A percentile compares a stretch with the other conserved stretches of the same genome.
These are phyloP conservation scores for Climacteris rufus DNA, from an alignment of 2,113 vertebrate species.

Conservation along the genomic window DNA sequence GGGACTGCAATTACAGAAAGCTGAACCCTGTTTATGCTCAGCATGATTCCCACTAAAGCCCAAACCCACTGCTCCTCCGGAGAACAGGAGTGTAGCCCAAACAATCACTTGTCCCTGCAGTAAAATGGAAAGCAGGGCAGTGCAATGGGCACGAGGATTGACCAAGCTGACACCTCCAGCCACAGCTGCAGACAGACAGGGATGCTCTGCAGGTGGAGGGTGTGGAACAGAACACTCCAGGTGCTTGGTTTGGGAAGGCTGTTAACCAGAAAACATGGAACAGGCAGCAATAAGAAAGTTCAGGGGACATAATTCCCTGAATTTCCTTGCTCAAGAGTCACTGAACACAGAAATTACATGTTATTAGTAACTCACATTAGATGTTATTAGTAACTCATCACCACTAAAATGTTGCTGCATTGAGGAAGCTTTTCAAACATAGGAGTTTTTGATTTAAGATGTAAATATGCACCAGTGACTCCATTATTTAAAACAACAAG, in stretches of 20 bases:
- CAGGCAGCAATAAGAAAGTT: neutral
- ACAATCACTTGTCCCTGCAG: neutral
- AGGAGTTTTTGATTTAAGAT: neutral
- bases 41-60: neutral
- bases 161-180: neutral
- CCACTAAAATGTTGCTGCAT: rapidly evolving
- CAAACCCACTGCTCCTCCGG: neutral
- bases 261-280: neutral
- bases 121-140: neutral
- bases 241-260: neutral
- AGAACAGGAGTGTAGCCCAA: neutral
- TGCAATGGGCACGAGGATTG: neutral
- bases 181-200: neutral
- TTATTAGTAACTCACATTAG: neutral
- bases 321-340: neutral
- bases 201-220: neutral
- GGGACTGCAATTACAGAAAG: neutral
- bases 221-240: too few species aligned
- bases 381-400: neutral
- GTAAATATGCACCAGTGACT: neutral
- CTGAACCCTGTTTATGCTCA: neutral
- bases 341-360: neutral
- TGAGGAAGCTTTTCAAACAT: neutral
- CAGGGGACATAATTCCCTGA: neutral
- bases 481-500: neutral